A percentile compares a stretch with the other conserved stretches of the same genome.
phyloP scores from a whole-genome alignment of 2,113 vertebrate species.

The Neofelis nebulosa region DNA sequence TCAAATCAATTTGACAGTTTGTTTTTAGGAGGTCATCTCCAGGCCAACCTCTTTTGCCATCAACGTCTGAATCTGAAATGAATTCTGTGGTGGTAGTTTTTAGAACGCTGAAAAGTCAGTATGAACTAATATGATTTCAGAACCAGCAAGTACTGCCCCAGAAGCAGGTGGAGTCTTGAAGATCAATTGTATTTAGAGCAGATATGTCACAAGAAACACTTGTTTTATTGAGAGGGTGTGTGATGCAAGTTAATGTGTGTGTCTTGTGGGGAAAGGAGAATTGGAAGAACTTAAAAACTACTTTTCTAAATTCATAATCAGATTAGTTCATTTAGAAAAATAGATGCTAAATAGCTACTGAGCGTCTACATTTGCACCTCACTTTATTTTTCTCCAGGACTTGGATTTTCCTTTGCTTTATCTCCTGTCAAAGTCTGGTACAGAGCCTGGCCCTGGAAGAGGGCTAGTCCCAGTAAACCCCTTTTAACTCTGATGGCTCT shows the following conservation, averaged over 20 bases:
- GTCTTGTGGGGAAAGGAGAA: neutral
- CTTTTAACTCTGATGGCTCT: neutral
- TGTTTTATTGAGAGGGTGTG: neutral
- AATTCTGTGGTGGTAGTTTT: neutral
- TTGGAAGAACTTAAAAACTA: slow-evolving; percentile 36
- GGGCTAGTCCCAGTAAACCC: neutral
- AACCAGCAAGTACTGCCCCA: neutral
- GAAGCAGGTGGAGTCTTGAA: neutral
- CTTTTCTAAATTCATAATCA: slow-evolving; percentile 33
- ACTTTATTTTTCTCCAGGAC: neutral
- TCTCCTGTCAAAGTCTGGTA: neutral
- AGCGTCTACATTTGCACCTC: neutral
- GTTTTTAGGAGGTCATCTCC: slow-evolving; percentile 39
- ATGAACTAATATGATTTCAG: neutral
- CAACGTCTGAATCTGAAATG: neutral
- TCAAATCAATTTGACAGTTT: slow-evolving; percentile 44
- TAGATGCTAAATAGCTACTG: neutral
- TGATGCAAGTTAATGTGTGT: neutral
- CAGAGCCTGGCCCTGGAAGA: neutral
- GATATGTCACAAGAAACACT: neutral
- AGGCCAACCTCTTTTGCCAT: neutral
- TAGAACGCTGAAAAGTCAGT: neutral
- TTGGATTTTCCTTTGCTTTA: slow-evolving; percentile 49
- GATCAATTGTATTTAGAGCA: slow-evolving; percentile 12
- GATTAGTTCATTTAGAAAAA: slow-evolving; percentile 41